These are phyloP conservation scores for Eidolon dupreanum DNA, from an alignment of 2,797 vertebrate genomes.

Conservation along the genomic window DNA sequence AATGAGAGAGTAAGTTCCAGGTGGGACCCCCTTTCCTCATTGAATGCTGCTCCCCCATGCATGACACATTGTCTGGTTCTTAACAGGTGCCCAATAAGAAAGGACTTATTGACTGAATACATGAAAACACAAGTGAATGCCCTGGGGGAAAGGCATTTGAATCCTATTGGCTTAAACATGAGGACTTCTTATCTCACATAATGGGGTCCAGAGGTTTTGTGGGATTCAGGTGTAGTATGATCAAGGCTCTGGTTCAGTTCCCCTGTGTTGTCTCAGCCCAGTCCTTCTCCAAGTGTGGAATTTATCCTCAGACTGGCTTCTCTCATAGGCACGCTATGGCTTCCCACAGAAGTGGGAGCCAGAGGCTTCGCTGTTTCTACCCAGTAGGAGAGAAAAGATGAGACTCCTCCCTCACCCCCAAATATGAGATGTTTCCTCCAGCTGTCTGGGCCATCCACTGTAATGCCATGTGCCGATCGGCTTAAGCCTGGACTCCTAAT, in stretches of 20 bases:
- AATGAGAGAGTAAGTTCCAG: background rate
- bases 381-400: background rate
- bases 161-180: background rate
- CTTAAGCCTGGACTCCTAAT: background rate
- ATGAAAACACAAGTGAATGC: background rate
- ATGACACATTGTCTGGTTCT: rapidly evolving
- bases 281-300: background rate
- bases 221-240: background rate
- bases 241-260: background rate
- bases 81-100: background rate
- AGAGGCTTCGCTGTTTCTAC: background rate
- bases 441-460: background rate
- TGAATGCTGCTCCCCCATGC: background rate
- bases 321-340: background rate
- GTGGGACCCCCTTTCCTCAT: background rate
- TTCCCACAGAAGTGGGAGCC: background rate
- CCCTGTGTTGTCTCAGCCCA: background rate
- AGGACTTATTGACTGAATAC: background rate
- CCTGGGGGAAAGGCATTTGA: background rate
- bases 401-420: rapidly evolving
- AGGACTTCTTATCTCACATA: background rate
- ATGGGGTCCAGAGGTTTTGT: rapidly evolving
- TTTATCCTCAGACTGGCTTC: background rate
- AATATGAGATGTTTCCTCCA: background rate
- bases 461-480: background rate